phyloP scores from a whole-genome alignment of 2,113 vertebrate species.

The Megaleporinus macrocephalus region DNA sequence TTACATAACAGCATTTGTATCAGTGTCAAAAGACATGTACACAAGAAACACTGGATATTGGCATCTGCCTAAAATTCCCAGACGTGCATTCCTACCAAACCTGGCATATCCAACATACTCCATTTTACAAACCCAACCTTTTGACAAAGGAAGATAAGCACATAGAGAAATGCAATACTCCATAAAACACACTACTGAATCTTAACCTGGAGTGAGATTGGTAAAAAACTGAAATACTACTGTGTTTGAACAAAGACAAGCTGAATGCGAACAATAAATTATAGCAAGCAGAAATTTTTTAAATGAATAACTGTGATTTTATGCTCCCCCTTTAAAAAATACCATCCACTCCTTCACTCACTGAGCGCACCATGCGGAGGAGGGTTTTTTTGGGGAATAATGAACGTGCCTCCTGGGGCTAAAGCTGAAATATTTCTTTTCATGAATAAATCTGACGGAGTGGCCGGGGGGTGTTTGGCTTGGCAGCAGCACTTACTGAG shows the following conservation, averaged over 20 bases:
- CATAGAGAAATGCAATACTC: neutral
- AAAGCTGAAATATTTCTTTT: slow-evolving; percentile 47
- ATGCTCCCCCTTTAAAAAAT: neutral
- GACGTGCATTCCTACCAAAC: too few species aligned
- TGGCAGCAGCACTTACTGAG: slow-evolving; percentile 29
- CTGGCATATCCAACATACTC: neutral
- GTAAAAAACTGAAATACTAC: neutral
- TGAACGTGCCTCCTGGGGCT: slow-evolving; percentile 49
- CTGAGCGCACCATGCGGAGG: slow-evolving; percentile 20
- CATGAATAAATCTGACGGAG: slow-evolving; percentile 53
- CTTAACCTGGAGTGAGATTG: neutral
- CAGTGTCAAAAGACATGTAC: too few species aligned
- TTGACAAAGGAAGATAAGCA: neutral
- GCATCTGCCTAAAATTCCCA: too few species aligned
- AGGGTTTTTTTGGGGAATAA: slow-evolving; percentile 50
- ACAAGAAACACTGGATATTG: too few species aligned
- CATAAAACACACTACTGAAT: neutral
- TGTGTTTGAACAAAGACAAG: neutral
- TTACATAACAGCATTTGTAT: too few species aligned
- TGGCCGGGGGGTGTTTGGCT: slow-evolving; percentile 49
- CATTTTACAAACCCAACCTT: neutral
- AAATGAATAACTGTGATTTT: slow-evolving; percentile 23
- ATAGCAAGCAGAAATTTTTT: neutral
- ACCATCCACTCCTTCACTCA: neutral
- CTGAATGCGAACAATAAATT: slow-evolving; percentile 3